Base-by-base conservation (phyloP, 2,888 invertebrate species). In the Melangyna quadrimaculata region DNA sequence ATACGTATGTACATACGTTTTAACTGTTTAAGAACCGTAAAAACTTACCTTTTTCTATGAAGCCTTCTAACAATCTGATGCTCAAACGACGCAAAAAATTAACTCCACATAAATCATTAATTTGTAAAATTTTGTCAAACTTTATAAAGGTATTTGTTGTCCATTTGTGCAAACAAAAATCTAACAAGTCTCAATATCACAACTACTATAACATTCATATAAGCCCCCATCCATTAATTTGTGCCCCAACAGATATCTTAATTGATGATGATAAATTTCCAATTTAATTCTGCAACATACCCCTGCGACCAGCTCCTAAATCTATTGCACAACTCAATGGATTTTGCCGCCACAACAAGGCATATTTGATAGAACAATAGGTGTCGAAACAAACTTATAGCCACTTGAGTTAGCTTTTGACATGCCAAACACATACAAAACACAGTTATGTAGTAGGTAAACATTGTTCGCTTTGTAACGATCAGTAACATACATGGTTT, bases 241-340 rank as follows among this genome's bases (percentile, higher is more conserved):
- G 40, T 40, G 40, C 7, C 8, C n/a, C 14, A n/a, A 40, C n/a
- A n/a, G 3, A 19, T 12, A 19, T 27, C 27, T n/a, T 12, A 63
- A 63, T 63, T 65, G 63, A 65, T 65, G 43, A 63, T 63, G 63
- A 65, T 65, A 45, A 45, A 65, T 65, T 65, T 67, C 51, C 22
- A 67, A 67, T 67, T 67, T 51, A 51, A 67, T 51, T 67, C 22
- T 35, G n/a, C 17, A 48, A 29, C 32, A 4, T 19, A 8, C 6
- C n/a, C n/a, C n/a, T n/a, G n/a, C n/a, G n/a, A n/a, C n/a, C 35
- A 2, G 17, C 14, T 35, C 22, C 22, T 7, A 35, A 22, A 51
- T 37, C 22, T 32, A 65, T 51, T 27, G 35, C 48, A 67, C 67
- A 51, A 67, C 19, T 51, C 67, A 35, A 51, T 48, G 48, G 19